Conservation (phyloP, 1,140 invertebrate genomes). For the Meloidogyne chitwoodi region DNA sequence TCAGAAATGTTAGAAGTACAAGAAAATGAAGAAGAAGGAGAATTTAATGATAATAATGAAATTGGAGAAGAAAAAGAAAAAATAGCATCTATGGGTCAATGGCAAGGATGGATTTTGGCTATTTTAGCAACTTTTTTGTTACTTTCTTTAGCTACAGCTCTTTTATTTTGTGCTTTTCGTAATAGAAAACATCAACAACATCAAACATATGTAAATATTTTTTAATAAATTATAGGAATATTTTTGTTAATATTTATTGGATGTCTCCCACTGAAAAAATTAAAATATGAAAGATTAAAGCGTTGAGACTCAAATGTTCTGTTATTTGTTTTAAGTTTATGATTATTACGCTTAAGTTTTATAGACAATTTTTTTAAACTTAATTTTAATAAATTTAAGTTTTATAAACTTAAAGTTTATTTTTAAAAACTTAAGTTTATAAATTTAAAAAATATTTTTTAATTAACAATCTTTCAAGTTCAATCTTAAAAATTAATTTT, state of each 20-base stretch:
- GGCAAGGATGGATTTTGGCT: conserved; percentile 31
- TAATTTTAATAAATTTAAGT: too few species aligned
- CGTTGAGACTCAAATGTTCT: too few species aligned
- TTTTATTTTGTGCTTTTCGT: conserved; percentile 24
- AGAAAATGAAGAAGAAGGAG: background rate
- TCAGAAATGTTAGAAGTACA: background rate
- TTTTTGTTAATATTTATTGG: background rate
- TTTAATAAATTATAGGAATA: background rate
- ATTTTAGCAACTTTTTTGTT: conserved; percentile 18
- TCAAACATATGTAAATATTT: conserved; percentile 37
- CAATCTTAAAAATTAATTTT: too few species aligned
- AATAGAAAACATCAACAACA: conserved; percentile 6
- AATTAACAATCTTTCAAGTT: too few species aligned
- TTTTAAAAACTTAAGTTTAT: too few species aligned
- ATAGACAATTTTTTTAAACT: too few species aligned
- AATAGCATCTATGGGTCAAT: conserved; percentile 37
- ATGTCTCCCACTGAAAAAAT: too few species aligned
- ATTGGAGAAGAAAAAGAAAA: conserved; percentile 41
- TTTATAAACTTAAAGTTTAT: too few species aligned
- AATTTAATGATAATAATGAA: background rate
- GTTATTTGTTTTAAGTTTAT: too few species aligned
- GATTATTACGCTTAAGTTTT: too few species aligned
- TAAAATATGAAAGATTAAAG: too few species aligned
- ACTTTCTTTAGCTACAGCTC: background rate
- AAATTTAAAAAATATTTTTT: too few species aligned